Base-by-base conservation (phyloP, 2,113 vertebrate species). In the Platycercus adscitus region DNA sequence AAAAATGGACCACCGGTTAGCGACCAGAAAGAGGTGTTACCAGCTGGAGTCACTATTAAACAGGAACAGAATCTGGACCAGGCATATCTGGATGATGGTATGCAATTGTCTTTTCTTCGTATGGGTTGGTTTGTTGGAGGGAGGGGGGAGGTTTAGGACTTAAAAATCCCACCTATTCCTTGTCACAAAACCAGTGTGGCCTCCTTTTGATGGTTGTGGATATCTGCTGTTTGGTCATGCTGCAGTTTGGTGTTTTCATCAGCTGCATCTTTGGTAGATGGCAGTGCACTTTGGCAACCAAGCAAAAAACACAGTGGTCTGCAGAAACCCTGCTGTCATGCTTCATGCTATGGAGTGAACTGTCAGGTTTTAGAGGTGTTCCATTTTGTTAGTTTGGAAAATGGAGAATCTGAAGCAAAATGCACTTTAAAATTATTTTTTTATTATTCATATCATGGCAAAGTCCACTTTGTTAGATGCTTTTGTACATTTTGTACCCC, bases 51-150 rank as follows among this genome's bases (percentile, higher is more conserved):
- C 96, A 99, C 99, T 3, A 98, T 99, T 66, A 99, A 99, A 73
- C 98, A 99, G 98, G 99, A 99, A 94, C 98, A 98, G 98, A 99
- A 99, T 93, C 93, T 99, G 98, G 99, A 99, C 98, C 99, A 99
- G 98, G 99, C 99, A 29, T 99, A 99, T 95, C 97, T 99, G 98
- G 99, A 99, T 80, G 99, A 99, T 20, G 99, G 99, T 99, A 88
- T 98, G 98, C 41, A 86, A 55, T 0, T 6, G 44, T 63, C 23
- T 19, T 33, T 82, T 83, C 84, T 70, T 72, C 50, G 23, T 29
- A 1, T 1, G 47, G 24, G 28, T 65, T 1, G 6, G 3, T 33
- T 23, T 35, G 46, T 11, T 52, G 91, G 69, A 72, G 88, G 88
- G 90, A 73, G 65, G 73, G 63, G 11, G 5, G 4, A 15, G 5